Base-by-base conservation (phyloP, 2,888 invertebrate genomes). In the Callosobruchus maculatus region DNA sequence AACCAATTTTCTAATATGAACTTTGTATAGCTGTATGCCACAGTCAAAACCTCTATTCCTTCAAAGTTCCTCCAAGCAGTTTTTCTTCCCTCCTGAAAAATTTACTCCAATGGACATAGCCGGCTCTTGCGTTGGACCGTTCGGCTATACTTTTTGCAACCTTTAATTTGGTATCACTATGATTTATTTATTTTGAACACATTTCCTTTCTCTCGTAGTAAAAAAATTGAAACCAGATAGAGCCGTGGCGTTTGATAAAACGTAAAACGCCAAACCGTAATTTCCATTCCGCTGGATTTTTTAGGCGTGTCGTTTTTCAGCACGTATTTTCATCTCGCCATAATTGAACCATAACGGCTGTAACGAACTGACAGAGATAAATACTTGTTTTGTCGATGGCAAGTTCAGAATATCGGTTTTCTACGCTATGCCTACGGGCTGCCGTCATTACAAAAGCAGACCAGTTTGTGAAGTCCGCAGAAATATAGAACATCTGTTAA, bases 351-450 rank as follows among this genome's bases (percentile, higher is more conserved):
- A 13, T 72, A 69, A 72, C 72, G 69, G 30, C 30, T 20, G 30
- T 69, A 68, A 72, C 30, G 68, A 30, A 68, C 68, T 68, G 72
- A 21, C 68, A 30, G 72, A 72, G 69, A 68, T 21, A 71, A 21
- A 71, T 67, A 70, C 73, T 20, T 67, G 26, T 73, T 67, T 73
- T 70, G 73, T 66, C 4, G n/a, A 31, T 31, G 49, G 68, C 21
- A 68, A 20, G 30, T 71, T 20, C 66, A 68, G 68, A 26, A 66
- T 26, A 68, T 70, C 21, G 22, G 68, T 68, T 73, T 70, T 21
- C 71, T n/a, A 73, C n/a, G n/a, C n/a, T 30, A 49, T 18, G 49
- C 13, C 13, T 49, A 49, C 13, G 13, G 49, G 49, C 1, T 49
- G 49, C 13, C 20, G 49, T 18, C 20, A 21, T 22, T 70, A 3